Evolutionary conservation across 2,888 invertebrate species (phyloP).

Genomic region (Parapristionchus giblindavisi): DNA sequence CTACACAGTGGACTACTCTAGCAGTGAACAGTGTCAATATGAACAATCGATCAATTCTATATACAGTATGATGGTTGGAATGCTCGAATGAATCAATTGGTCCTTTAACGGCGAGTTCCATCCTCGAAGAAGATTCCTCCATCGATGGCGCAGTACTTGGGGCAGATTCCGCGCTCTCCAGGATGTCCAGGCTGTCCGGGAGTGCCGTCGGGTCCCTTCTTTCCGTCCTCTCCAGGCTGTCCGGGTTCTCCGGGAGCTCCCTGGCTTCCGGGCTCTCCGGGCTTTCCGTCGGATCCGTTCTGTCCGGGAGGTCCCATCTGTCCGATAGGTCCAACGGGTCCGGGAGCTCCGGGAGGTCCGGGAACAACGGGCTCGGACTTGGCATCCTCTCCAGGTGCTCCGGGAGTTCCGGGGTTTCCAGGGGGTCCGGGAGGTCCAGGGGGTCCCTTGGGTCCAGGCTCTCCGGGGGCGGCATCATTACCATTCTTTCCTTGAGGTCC

Average conservation of each 20-base stretch:
- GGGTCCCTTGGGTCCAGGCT: constrained; percentile 62
- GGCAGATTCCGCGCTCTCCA: constrained; percentile 51
- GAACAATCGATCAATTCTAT: too few species aligned
- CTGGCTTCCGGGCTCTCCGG: constrained; percentile 52
- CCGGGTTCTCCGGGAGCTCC: constrained; percentile 36
- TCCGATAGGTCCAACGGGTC: constrained; percentile 57
- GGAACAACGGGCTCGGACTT: constrained; percentile 40
- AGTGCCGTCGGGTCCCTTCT: constrained; percentile 49
- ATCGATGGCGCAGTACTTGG: constrained; percentile 52
- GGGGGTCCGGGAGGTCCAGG: constrained; percentile 60
- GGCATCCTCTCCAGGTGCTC: constrained; percentile 51
- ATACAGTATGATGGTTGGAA: too few species aligned
- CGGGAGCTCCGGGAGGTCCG: constrained; percentile 58
- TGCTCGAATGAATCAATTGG: too few species aligned
- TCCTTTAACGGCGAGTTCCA: constrained; percentile 37
- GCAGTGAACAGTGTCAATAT: too few species aligned
- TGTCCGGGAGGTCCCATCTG: constrained; percentile 54
- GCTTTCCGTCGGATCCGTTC: constrained; percentile 54
- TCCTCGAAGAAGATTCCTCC: constrained; percentile 45
- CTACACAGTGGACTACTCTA: too few species aligned
- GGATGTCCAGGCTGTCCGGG: constrained; percentile 54
- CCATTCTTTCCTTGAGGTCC: constrained; percentile 59
- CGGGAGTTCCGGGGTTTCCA: constrained; percentile 46
- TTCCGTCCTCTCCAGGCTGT: constrained; percentile 48
- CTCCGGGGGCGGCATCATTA: constrained; percentile 58